phyloP scores from a whole-genome alignment of 1,140 invertebrate genomes.

The Latrodectus geometricus region DNA sequence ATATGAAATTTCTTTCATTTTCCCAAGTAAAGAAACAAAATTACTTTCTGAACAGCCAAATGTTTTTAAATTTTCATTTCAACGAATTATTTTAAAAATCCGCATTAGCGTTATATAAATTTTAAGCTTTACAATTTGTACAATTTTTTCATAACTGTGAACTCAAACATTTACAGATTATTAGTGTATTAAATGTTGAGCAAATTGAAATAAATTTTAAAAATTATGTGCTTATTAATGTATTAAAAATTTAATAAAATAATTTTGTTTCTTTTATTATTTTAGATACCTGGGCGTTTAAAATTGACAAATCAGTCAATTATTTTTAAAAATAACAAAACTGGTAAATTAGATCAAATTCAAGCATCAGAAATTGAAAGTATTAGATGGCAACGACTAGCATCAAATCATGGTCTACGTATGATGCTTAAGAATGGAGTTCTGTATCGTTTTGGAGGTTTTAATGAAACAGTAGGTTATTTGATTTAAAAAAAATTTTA shows the following conservation, averaged over 20 bases:
- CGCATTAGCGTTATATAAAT: background rate
- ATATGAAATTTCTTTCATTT: no score
- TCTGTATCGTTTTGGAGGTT: constrained; percentile 92
- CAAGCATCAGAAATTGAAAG: constrained; percentile 85
- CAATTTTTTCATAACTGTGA: background rate
- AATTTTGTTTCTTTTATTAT: constrained; percentile 22
- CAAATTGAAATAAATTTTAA: constrained; percentile 1
- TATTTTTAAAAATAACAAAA: constrained; percentile 95
- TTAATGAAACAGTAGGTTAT: constrained; percentile 85
- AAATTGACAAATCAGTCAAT: constrained; percentile 93
- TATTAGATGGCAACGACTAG: constrained; percentile 92
- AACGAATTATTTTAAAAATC: background rate
- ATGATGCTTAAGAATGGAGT: constrained; percentile 92
- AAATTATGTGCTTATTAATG: background rate
- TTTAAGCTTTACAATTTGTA: background rate
- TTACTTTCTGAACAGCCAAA: no score
- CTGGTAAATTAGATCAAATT: constrained; percentile 95
- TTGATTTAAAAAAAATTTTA: background rate
- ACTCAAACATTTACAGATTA: background rate
- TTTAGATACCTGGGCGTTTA: constrained; percentile 83
- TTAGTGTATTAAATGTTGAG: background rate
- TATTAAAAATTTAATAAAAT: constrained; percentile 10
- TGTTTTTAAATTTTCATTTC: no score
- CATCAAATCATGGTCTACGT: constrained; percentile 88
- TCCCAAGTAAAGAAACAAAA: no score